Evolutionary conservation across 2,797 vertebrate species (phyloP), one percentile per base, ranked within the genome.

Genomic region (Scleropages formosus): DNA sequence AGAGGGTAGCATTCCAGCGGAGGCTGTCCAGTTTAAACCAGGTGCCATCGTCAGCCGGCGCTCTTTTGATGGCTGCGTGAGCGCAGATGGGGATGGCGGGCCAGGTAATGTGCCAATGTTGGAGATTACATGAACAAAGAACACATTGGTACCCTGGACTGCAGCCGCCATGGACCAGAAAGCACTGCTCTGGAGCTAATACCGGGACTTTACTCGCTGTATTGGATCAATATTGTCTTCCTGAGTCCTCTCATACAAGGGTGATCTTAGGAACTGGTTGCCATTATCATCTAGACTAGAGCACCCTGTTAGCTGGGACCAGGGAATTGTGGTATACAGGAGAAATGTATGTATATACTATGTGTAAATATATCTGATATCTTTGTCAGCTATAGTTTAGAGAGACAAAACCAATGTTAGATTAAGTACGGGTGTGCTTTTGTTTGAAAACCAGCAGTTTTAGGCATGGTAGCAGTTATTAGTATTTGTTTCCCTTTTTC

Each of bases 151-250:
- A 87, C 86, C 87, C 85, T 87, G 86, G 83, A 76, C 84, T 81
- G 82, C 85, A 87, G 84, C 84, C 84, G 88, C 90, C 85, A 87
- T 75, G 60, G 87, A 85, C 70, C 70, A 22, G 24, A 4, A 31
- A 10, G 24, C 75, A 44, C 84, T 81, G 83, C 86, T 84, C 87
- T 89, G 90, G 90, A 91, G 90, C 91, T 90, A 91, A 91, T 91
- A 89, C 89, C 87, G 85, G 87, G 88, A 89, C 91, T 90, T 89
- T 84, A 83, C 87, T 92, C 85, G 80, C 84, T 82, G 88, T 87
- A 78, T 82, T 79, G 82, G 89, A 91, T 91, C 91, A 89, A 90
- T 92, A 89, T 83, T 84, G 81, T 83, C 85, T 64, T 82, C 85
- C 85, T 85, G 83, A 88, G 86, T 87, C 89, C 87, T 84, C 80